A percentile compares a stretch with the other conserved stretches of the same genome.
Conservation (phyloP, 2,113 vertebrate genomes). For the Phalacrocorax carbo region DNA sequence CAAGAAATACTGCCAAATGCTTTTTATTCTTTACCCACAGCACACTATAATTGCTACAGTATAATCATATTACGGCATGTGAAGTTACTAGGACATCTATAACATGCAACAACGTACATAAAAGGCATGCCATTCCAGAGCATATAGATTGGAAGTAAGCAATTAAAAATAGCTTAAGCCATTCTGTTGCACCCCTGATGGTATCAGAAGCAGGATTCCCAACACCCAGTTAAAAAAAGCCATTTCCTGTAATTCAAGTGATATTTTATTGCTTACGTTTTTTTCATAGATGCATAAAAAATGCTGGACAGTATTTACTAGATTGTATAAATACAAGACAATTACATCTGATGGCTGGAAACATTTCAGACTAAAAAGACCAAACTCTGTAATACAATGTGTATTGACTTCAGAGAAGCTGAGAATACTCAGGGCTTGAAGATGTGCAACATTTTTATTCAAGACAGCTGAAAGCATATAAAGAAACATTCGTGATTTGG, state of each 20-base stretch:
- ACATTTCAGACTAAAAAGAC: neutral
- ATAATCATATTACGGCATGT: neutral
- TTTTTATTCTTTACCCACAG: neutral
- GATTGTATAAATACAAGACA: neutral
- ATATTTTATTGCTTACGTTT: neutral
- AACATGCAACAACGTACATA: accelerated
- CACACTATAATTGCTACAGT: neutral
- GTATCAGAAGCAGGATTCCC: neutral
- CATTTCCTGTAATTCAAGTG: neutral
- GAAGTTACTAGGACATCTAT: neutral
- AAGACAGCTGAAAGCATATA: neutral
- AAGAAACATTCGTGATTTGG: accelerated
- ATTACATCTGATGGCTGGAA: neutral
- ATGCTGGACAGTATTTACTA: neutral
- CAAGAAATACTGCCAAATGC: neutral
- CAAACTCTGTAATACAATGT: neutral
- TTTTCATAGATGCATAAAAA: neutral
- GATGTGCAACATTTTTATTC: neutral
- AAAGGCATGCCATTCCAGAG: neutral
- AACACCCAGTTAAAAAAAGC: neutral
- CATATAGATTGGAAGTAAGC: neutral
- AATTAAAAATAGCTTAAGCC: neutral
- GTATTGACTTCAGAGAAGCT: neutral
- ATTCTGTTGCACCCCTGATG: neutral
- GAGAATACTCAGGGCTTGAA: neutral